Evolutionary conservation across 2,888 invertebrate genomes (phyloP), one percentile per base, ranked within the genome.

Genomic region (Parascotia fuliginaria): DNA sequence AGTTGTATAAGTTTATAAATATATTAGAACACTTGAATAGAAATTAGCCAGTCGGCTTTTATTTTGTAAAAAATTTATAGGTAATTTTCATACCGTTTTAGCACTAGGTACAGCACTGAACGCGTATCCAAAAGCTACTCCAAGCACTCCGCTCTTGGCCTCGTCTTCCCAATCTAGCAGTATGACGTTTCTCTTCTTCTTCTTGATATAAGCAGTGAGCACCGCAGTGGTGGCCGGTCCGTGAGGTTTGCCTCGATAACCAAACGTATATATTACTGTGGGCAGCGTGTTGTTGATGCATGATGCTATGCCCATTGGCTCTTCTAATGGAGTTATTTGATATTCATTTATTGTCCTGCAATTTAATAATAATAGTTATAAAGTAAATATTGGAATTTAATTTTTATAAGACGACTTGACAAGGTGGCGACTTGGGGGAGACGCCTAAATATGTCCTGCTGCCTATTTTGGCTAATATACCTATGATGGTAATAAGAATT

Each of bases 111-210:
- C 82, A 31, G 91, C 92, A 13, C 69, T 72, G 2, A 89, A 55
- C 5, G 76, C 82, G 45, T 92, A 92, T 1, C 87, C 81, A 9
- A 89, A 42, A 0, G 83, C 68, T 55, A 83, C 79, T 1, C 90
- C 89, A 0, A 89, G 58, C 4, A 80, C 5, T 0, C 88, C 85
- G 36, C 84, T 84, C 16, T 61, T 76, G 0, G 92, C 91, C 56
- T 92, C 91, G 22, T 87, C 77, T 47, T 91, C 83, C 92, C 92
- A 92, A 46, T 92, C 89, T 9, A 92, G 47, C 0, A 92, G 79
- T 1, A 92, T 45, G 0, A 92, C 81, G 54, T 92, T 92, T 33
- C 81, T 80, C 68, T 87, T 91, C 67, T 57, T 83, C 40, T 73
- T 87, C 1, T 65, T 62, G 36, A 92, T 65, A 52, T 90, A 90